Percentiles rank a stretch among this genome's conserved stretches.
These are phyloP conservation scores for Actenoides hombroni DNA, from an alignment of 2,113 vertebrate genomes.

Conservation along the genomic window DNA sequence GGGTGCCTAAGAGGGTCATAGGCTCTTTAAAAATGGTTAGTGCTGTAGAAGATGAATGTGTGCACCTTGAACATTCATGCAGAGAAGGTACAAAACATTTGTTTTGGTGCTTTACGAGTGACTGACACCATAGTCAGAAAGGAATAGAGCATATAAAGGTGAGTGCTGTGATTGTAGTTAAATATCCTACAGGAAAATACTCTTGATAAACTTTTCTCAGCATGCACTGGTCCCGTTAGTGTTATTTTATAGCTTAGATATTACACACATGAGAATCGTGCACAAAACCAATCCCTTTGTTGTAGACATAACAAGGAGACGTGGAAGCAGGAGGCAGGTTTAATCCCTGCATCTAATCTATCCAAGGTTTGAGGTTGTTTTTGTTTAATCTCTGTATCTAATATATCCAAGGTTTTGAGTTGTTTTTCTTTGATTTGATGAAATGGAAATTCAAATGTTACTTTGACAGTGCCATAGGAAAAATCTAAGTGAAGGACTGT, in stretches of 20 bases:
- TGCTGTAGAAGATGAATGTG: neutral
- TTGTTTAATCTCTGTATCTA: neutral
- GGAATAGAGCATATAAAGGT: neutral
- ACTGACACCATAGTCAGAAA: neutral
- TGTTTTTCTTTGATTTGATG: slow-evolving; percentile 25
- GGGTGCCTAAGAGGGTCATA: neutral
- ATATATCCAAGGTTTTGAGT: neutral
- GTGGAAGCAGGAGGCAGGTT: neutral
- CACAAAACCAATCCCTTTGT: neutral
- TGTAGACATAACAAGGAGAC: slow-evolving; percentile 4
- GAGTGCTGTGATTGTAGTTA: neutral
- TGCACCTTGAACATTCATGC: neutral
- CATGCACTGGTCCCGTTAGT: neutral
- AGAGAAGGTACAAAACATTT: neutral
- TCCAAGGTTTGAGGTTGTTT: neutral
- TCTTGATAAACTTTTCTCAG: neutral
- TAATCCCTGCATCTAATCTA: neutral
- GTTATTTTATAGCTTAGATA: neutral
- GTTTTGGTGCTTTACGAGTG: neutral
- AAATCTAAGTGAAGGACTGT: slow-evolving; percentile 45
- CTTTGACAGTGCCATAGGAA: slow-evolving; percentile 7
- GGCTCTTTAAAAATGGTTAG: neutral
- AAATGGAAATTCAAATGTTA: slow-evolving; percentile 55
- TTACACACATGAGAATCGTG: neutral
- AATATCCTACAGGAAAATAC: neutral